phyloP scores from a whole-genome alignment of 1,140 invertebrate genomes.

The Euwallacea fornicatus region DNA sequence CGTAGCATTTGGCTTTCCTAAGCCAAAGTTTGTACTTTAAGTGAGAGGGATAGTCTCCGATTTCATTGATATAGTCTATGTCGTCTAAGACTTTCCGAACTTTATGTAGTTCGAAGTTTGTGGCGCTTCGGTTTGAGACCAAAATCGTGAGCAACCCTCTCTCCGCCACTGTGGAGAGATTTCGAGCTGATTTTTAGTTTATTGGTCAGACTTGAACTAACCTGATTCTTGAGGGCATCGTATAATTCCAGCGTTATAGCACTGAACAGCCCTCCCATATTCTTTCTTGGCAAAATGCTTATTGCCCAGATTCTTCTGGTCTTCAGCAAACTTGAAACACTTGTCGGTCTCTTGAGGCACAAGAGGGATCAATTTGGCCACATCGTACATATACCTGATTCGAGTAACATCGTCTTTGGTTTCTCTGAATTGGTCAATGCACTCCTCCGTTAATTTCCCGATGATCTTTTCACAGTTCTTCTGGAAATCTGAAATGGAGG shows the following conservation, averaged over 20 bases:
- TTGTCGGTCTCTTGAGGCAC: constrained; percentile 58
- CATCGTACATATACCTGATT: constrained; percentile 44
- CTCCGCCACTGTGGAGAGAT: constrained; percentile 47
- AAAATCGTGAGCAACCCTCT: constrained; percentile 70
- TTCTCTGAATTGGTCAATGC: constrained; percentile 41
- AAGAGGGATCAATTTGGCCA: constrained; percentile 44
- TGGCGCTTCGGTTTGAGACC: constrained; percentile 85
- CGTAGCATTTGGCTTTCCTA: constrained; percentile 41
- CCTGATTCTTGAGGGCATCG: constrained; percentile 66
- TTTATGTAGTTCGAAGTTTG: constrained; percentile 76
- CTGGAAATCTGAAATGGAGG: constrained; percentile 42
- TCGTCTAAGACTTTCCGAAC: constrained; percentile 74
- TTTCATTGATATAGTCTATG: constrained; percentile 70
- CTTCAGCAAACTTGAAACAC: constrained; percentile 62
- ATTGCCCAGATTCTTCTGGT: constrained; percentile 77
- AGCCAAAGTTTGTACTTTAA: constrained; percentile 42
- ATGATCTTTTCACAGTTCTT: constrained; percentile 47
- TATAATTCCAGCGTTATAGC: constrained; percentile 73
- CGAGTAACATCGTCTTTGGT: constrained; percentile 45
- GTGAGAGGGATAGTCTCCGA: constrained; percentile 63
- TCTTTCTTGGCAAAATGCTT: constrained; percentile 74
- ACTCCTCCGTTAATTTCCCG: constrained; percentile 40
- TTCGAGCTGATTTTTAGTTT: neutral
- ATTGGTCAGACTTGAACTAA: constrained; percentile 49
- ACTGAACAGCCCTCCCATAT: constrained; percentile 70